Base-by-base conservation (phyloP, 2,888 invertebrate genomes). In the Chelonus formosanus region DNA sequence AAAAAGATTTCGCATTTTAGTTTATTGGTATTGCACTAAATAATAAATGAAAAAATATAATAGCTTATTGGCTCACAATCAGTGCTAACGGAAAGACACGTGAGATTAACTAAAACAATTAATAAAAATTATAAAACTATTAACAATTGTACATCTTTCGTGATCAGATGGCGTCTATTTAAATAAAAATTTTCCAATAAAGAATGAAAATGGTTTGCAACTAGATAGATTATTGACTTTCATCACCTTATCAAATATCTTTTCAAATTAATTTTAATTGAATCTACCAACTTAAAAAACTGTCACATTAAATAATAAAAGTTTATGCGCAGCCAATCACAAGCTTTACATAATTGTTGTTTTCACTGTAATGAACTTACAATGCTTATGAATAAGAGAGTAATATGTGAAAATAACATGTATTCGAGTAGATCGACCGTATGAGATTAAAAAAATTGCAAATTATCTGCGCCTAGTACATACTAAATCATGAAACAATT, bases 111-210 rank as follows among this genome's bases (percentile, higher is more conserved):
- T 61, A 44, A 61, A 53, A 53, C 32, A 32, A 54, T 52, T 77
- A 74, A 71, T 69, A 70, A 74, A 80, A 79, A 76, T 76, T 75
- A 81, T 76, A 77, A 82, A 81, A 76, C 75, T 82, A 82, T 82
- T 75, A 82, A 83, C 82, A 82, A 82, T 79, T 83, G 74, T 84
- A 83, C 81, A 83, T 68, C 67, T 72, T 20, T 68, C 52, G 59
- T 55, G 66, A 62, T 60, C 61, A 66, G 52, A 65, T 50, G 60
- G 44, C 40, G 65, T 60, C 65, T 20, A 44, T 50, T 48, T 60
- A 43, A 43, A 47, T 60, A 48, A 44, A 48, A 48, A 48, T 31
- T 6, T 6, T 31, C 2, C 31, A 36, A 8, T 40, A n/a, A 8
- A 35, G 5, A n/a, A 48, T 10, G 5, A 8, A 44, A 8, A 32